Evolutionary conservation across 2,113 vertebrate species (phyloP), one percentile per base, ranked within the genome.

Genomic region (Lamprotornis superbus): DNA sequence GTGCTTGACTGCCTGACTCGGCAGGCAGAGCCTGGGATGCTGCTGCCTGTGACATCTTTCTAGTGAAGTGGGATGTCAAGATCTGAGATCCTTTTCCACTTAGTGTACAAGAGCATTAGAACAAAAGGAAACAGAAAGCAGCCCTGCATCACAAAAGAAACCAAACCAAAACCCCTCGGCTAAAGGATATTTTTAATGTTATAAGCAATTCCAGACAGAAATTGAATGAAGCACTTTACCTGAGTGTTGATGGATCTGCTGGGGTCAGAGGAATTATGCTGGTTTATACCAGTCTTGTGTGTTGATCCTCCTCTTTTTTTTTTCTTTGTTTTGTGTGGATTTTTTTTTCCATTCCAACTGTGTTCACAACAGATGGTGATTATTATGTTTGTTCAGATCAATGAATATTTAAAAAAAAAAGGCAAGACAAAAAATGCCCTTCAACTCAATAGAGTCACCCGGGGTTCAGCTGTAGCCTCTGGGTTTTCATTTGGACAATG

Each of bases 341-440:
- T 5, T 63, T 64, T 65, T 50, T 61, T 60, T 28, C 55, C 65
- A 40, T 95, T 90, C 79, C 52, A 70, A 84, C 81, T 91, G 84
- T 57, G 61, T 84, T 95, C 89, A 91, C 82, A 93, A 59, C 95
- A 96, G 94, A 95, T 95, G 90, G 94, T 94, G 85, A 92, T 96
- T 93, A 94, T 97, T 94, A 91, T 86, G 93, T 93, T 96, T 91
- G 69, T 83, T 91, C 78, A 90, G 87, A 95, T 95, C 90, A 93
- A 92, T 88, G 87, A 92, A 91, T 96, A 93, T 89, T 30, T 40
- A 57, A 81, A 91, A 90, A 55, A 68, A 63, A 76, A 50, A 55
- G 14, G 30, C 73, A 94, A 89, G 60, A 39, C 28, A 81, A 75
- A 89, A 95, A 87, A 80, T 83, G 80, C 69, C 89, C 95, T 96